Percentiles rank a stretch among this genome's conserved stretches.
phyloP scores from a whole-genome alignment of 2,888 invertebrate genomes.

The Cremastinae sp. region DNA sequence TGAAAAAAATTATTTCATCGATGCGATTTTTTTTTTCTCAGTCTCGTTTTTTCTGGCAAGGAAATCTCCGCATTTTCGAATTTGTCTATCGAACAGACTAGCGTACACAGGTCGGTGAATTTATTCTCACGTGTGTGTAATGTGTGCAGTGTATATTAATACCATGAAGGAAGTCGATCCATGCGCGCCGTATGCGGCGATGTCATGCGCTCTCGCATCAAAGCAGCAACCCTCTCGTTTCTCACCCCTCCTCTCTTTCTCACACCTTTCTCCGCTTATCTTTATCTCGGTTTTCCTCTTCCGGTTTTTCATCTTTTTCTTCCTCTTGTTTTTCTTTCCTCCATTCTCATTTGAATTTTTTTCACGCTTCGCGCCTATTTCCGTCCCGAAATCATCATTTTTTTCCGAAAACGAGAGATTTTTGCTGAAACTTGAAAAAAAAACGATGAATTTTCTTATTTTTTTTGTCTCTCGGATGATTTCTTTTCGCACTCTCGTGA shows the following conservation, averaged over 20 bases:
- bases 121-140: neutral
- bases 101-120: neutral
- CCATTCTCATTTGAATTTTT: neutral
- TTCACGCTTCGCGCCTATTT: neutral
- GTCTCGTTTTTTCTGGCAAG: too few relatives aligned
- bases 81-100: too few relatives aligned
- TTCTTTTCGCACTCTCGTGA: neutral
- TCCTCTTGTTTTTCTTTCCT: neutral
- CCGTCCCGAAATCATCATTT: neutral
- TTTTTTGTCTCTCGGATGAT: too few relatives aligned
- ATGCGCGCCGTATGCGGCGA: constrained; percentile 76
- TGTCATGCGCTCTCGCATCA: constrained; percentile 75
- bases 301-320: neutral
- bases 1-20: too few relatives aligned
- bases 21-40: too few relatives aligned
- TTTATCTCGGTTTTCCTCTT: neutral
- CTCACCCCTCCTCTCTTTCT: constrained; percentile 33
- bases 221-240: too few relatives aligned
- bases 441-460: too few relatives aligned
- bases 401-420: too few relatives aligned
- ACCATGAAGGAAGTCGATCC: constrained; percentile 72
- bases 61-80: too few relatives aligned
- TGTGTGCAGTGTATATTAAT: constrained; percentile 35
- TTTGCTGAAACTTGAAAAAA: too few relatives aligned
- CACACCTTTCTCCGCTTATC: neutral